Evolutionary conservation across 2,797 vertebrate genomes (phyloP), one percentile per base, ranked within the genome.

Genomic region (Paedocypris micromegethes): DNA sequence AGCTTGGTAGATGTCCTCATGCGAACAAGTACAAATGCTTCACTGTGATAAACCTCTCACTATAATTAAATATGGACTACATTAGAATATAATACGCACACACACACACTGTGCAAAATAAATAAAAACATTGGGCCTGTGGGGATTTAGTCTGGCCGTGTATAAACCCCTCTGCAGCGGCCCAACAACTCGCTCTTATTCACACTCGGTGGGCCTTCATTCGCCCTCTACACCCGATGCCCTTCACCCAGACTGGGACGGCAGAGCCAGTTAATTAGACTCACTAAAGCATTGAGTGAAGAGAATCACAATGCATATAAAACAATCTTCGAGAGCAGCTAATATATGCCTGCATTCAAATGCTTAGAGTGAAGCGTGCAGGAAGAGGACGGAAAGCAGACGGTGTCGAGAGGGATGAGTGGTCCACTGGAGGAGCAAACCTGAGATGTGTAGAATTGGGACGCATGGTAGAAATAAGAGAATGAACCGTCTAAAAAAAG

Each of bases 1-100:
- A 66, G 72, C 76, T 72, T 51, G 53, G 68, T 63, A 74, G 86
- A 83, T 79, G 85, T 83, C 85, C 84, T 88, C 88, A 86, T 79
- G 85, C 85, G 82, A 75, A 87, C 87, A 88, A 86, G 85, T 86
- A 87, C 87, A 89, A 89, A 86, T 90, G 88, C 85, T 84, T 83
- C 79, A 84, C 86, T 83, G 83, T 86, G 90, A 90, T 90, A 90
- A 91, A 86, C 87, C 85, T 81, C 84, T 75, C 80, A 83, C 85
- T 82, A 85, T 91, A 90, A 90, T 90, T 90, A 90, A 88, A 90
- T 87, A 88, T 84, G 80, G 85, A 84, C 86, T 84, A 84, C 85
- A 79, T 87, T 84, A 85, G 82, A 83, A 23, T 23, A 23, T 23
- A 23, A 23, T 23, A 82, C 85, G 81, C 85, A 86, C 82, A 85